Conservation (phyloP, 2,797 vertebrate genomes). For the Sebastes reedi region DNA sequence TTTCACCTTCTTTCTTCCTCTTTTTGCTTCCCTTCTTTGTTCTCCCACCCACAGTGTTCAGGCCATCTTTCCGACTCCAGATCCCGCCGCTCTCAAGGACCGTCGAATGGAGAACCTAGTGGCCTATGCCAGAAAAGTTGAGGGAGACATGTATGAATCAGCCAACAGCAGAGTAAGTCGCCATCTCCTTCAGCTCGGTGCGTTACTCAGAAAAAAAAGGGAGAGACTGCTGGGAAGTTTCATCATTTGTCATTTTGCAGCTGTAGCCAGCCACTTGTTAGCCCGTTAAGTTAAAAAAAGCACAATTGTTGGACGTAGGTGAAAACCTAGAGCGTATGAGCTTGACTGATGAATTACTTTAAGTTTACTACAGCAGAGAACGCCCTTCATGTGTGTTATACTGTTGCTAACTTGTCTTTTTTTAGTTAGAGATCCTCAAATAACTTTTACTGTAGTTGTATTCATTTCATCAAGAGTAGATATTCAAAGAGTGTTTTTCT, state of each 20-base stretch:
- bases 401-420: neutral
- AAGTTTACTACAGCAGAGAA: neutral
- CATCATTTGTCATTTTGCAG: neutral
- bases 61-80: slow-evolving; percentile 98
- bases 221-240: neutral
- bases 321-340: neutral
- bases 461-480: neutral
- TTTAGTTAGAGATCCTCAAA: neutral
- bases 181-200: neutral
- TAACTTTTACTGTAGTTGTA: neutral
- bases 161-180: slow-evolving; percentile 94
- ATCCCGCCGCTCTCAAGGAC: slow-evolving; percentile 97
- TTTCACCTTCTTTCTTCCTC: neutral
- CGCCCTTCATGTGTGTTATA: neutral
- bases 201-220: neutral
- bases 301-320: neutral
- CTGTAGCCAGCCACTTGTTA: neutral
- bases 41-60: slow-evolving; percentile 82
- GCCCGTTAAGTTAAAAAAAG: no score
- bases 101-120: slow-evolving; percentile 98
- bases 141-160: slow-evolving; percentile 98
- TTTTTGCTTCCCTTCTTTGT: neutral
- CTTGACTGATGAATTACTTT: neutral
- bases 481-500: neutral
- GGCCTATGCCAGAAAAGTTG: slow-evolving; percentile 96